A percentile compares a stretch with the other conserved stretches of the same genome.
Evolutionary conservation across 1,140 invertebrate genomes (phyloP).

Genomic region (Leptonema lineaticorne): DNA sequence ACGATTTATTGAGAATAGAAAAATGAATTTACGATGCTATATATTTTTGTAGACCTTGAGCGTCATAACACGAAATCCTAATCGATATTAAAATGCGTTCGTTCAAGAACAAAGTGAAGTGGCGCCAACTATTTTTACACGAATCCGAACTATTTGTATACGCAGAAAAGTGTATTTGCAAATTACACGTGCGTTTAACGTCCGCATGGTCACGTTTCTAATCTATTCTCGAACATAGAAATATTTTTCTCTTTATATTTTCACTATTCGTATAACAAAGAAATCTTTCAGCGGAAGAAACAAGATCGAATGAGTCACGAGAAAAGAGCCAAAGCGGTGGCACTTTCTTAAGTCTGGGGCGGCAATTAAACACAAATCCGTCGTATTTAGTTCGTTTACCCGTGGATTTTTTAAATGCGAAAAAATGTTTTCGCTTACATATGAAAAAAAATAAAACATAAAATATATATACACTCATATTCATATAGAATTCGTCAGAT

Average conservation of each 20-base stretch:
- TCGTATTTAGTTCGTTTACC: constrained; percentile 1
- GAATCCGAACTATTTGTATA: constrained; percentile 2
- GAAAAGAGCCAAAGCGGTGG: no score
- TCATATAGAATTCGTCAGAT: constrained; percentile 1
- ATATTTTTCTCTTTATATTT: no score
- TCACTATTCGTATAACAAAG: no score
- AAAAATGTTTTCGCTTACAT: background rate
- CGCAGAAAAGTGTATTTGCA: background rate
- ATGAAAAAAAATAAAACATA: background rate
- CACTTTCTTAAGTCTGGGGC: no score
- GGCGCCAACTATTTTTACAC: constrained; percentile 14
- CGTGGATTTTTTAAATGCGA: background rate
- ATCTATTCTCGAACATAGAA: no score
- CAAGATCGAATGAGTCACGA: no score
- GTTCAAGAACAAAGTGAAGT: constrained; percentile 4
- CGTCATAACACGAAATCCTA: background rate
- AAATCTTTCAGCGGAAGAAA: no score
- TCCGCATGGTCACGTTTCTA: no score
- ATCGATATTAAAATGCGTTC: constrained; percentile 10
- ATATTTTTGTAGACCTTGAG: background rate
- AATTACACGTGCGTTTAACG: background rate
- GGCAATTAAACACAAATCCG: background rate
- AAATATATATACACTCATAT: constrained; percentile 6
- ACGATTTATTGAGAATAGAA: background rate
- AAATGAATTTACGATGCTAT: background rate